phyloP scores from a whole-genome alignment of 2,113 vertebrate genomes.

The Salvelinus sp. region DNA sequence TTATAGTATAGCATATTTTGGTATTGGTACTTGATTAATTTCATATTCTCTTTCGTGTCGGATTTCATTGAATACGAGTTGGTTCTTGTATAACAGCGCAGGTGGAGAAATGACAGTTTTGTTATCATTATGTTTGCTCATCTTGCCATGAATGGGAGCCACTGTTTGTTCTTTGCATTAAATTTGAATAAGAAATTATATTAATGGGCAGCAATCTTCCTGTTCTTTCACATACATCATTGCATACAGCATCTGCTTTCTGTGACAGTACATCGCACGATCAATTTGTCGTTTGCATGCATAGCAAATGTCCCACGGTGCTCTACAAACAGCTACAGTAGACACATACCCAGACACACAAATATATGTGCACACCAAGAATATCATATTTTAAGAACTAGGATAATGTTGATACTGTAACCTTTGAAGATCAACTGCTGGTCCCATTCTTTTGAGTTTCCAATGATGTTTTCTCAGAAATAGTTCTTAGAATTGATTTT shows the following conservation, averaged over 20 bases:
- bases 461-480: constrained; percentile 35
- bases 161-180: constrained; percentile 43
- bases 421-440: constrained; percentile 26
- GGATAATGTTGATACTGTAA: constrained; percentile 28
- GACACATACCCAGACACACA: background rate
- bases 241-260: constrained; percentile 53
- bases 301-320: constrained; percentile 45
- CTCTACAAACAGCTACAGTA: constrained; percentile 23
- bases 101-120: constrained; percentile 23
- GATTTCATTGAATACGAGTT: background rate
- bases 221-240: constrained; percentile 44
- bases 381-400: background rate
- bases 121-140: constrained; percentile 29
- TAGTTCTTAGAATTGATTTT: constrained; percentile 43
- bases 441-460: constrained; percentile 16
- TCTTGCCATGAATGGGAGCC: constrained; percentile 28
- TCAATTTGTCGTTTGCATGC: constrained; percentile 59
- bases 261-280: constrained; percentile 44
- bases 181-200: constrained; percentile 53
- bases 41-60: background rate
- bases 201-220: constrained; percentile 41
- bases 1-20: no score
- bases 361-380: no score
- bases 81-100: constrained; percentile 13
- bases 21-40: background rate